A percentile compares a stretch with the other conserved stretches of the same genome.
phyloP scores from a whole-genome alignment of 64 coral and sea anemone genomes.

The Dendrophyllia cribrosa region DNA sequence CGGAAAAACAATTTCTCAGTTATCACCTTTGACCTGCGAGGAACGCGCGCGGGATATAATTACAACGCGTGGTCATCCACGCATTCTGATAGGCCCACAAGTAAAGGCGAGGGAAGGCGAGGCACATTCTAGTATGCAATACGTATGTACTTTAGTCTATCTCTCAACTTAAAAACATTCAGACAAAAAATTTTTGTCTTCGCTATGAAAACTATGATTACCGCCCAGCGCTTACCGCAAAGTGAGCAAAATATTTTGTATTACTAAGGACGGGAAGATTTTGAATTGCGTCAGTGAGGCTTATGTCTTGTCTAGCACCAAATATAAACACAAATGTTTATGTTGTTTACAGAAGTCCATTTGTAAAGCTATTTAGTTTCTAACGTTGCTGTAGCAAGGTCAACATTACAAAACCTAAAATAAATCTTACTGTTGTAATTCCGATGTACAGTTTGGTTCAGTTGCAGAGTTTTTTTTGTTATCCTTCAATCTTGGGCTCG shows the following conservation, averaged over 20 bases:
- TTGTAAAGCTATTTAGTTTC: no score
- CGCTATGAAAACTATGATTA: neutral
- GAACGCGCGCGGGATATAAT: neutral
- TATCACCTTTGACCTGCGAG: conserved; percentile 21
- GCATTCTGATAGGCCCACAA: neutral
- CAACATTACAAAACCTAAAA: no score
- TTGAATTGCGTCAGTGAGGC: neutral
- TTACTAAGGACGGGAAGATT: neutral
- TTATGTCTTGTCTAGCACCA: neutral
- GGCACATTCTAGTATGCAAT: neutral
- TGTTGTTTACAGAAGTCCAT: neutral
- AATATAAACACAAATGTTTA: neutral
- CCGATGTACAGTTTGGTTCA: no score
- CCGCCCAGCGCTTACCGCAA: neutral
- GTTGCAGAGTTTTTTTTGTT: no score
- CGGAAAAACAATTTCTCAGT: no score
- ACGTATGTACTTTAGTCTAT: neutral
- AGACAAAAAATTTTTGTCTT: neutral
- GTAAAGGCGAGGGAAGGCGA: neutral
- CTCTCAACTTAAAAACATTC: neutral
- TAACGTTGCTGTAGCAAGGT: no score
- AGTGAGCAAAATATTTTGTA: neutral
- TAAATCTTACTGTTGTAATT: no score
- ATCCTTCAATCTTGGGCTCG: no score
- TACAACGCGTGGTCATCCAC: neutral